phyloP scores from a whole-genome alignment of 1,140 invertebrate species.

The Ips nitidus region DNA sequence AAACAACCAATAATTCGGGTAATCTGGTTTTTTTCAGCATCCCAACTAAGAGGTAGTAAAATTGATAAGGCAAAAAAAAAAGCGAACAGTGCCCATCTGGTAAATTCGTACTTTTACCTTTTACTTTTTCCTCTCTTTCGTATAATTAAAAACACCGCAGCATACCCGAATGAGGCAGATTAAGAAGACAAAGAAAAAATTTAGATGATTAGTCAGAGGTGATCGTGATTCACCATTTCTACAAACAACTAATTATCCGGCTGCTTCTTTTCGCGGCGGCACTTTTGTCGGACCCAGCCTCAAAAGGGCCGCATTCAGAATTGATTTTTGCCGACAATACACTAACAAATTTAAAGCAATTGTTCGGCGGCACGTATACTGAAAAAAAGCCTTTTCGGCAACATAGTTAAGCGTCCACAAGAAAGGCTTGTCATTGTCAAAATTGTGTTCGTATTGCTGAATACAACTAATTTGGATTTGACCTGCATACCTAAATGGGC shows the following conservation, averaged over 20 bases:
- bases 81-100: too few relatives aligned
- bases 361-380: slow-evolving; percentile 13
- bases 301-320: slow-evolving; percentile 14
- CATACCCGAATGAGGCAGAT: not conserved
- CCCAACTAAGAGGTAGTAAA: too few relatives aligned
- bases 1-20: too few relatives aligned
- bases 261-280: slow-evolving; percentile 21
- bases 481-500: too few relatives aligned
- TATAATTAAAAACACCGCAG: too few relatives aligned
- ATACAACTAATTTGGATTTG: too few relatives aligned
- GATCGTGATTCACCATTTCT: slow-evolving; percentile 19
- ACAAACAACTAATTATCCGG: slow-evolving; percentile 22
- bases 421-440: slow-evolving; percentile 1
- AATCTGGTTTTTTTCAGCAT: too few relatives aligned
- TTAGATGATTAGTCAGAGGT: not conserved
- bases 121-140: too few relatives aligned
- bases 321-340: slow-evolving; percentile 21
- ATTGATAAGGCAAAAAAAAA: too few relatives aligned
- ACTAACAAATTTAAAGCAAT: slow-evolving; percentile 19
- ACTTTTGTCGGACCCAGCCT: slow-evolving; percentile 15
- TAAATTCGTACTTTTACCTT: too few relatives aligned
- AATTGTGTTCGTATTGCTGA: too few relatives aligned
- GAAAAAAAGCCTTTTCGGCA: not conserved
- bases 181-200: not conserved
- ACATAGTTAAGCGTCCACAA: not conserved